A percentile compares a stretch with the other conserved stretches of the same genome.
phyloP scores from a whole-genome alignment of 2,888 invertebrate species.

The Aphelenchoides bicaudatus region DNA sequence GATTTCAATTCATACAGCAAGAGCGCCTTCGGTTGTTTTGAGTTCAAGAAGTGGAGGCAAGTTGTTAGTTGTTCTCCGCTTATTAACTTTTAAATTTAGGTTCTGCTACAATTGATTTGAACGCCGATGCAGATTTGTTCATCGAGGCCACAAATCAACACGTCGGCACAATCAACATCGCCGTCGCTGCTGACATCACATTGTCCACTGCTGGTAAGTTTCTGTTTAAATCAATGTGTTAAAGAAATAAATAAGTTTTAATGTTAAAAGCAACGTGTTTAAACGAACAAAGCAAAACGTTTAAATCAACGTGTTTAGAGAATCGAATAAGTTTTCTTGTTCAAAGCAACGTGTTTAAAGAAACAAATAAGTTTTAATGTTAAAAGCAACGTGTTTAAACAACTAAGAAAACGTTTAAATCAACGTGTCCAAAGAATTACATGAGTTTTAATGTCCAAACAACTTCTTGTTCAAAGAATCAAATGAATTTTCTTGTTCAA shows the following conservation, averaged over 20 bases:
- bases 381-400: background rate
- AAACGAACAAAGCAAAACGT: background rate
- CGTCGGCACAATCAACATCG: slow-evolving; percentile 47
- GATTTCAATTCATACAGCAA: slow-evolving; percentile 44
- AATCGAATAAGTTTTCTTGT: too few species aligned
- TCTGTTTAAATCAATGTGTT: background rate
- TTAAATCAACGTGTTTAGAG: too few species aligned
- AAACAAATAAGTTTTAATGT: background rate
- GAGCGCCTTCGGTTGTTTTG: slow-evolving; percentile 43
- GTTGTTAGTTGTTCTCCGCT: background rate
- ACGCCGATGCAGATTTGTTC: slow-evolving; percentile 51
- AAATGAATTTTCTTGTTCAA: too few species aligned
- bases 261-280: background rate
- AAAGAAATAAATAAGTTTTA: background rate
- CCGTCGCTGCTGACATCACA: slow-evolving; percentile 41
- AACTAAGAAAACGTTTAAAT: background rate
- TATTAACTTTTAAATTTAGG: slow-evolving; percentile 29
- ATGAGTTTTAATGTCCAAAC: background rate
- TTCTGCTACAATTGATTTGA: slow-evolving; percentile 45
- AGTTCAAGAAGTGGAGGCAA: slow-evolving; percentile 27
- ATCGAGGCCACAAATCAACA: slow-evolving; percentile 41
- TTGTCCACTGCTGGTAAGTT: slow-evolving; percentile 23
- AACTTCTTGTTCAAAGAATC: too few species aligned
- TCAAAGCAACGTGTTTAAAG: background rate
- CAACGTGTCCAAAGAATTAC: background rate